phyloP scores from a whole-genome alignment of 2,888 invertebrate genomes.

The Chamaedrilus cognettii region DNA sequence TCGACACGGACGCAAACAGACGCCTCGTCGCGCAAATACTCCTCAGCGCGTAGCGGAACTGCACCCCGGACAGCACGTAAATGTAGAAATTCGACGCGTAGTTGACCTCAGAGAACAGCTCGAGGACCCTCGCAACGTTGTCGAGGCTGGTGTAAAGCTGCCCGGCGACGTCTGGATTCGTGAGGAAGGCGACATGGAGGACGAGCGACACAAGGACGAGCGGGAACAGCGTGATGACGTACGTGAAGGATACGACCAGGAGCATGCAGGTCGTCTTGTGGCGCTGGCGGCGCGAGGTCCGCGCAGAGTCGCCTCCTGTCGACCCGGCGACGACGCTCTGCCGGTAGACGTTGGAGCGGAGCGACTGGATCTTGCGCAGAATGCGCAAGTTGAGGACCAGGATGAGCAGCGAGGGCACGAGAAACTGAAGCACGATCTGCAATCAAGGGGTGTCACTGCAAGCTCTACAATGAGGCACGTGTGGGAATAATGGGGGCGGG shows the following conservation, averaged over 20 bases:
- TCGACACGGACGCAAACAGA: too few species aligned
- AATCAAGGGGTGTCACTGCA: not conserved
- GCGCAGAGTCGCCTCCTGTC: not conserved
- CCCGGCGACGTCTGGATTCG: conserved; percentile 25
- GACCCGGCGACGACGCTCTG: conserved; percentile 1
- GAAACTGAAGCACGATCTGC: conserved; percentile 43
- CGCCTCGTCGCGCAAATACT: too few species aligned
- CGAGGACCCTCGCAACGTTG: conserved; percentile 40
- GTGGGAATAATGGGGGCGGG: too few species aligned
- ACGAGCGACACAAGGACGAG: conserved; percentile 43
- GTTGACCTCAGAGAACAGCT: conserved; percentile 44
- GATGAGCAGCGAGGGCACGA: conserved; percentile 47
- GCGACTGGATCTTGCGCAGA: conserved; percentile 43
- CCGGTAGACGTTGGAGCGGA: conserved; percentile 24
- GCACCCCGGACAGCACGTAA: conserved; percentile 48
- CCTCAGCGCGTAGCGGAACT: conserved; percentile 36
- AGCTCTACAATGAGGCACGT: too few species aligned
- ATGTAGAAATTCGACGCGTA: conserved; percentile 51
- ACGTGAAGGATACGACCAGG: conserved; percentile 46
- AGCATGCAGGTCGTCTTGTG: conserved; percentile 49
- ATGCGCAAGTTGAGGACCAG: conserved; percentile 47
- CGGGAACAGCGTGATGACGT: conserved; percentile 46
- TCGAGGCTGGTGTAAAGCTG: conserved; percentile 31
- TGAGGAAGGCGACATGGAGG: conserved; percentile 39
- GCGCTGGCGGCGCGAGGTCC: not conserved